A percentile compares a stretch with the other conserved stretches of the same genome.
phyloP scores from a whole-genome alignment of 2,797 vertebrate genomes.

The Anabas testudineus region DNA sequence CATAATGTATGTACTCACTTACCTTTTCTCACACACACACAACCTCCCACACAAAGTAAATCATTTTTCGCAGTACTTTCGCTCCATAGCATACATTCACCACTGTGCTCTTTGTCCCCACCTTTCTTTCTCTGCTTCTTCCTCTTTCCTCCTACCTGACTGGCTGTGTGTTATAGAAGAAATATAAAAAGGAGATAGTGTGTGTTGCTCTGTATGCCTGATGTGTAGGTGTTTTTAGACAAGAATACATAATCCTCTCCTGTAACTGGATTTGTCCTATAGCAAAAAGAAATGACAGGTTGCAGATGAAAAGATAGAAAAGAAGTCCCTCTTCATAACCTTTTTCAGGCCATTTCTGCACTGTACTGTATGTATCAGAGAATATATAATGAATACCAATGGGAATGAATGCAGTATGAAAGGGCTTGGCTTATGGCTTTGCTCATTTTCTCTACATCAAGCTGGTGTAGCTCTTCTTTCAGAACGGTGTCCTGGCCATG shows the following conservation, averaged over 20 bases:
- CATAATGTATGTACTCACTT: constrained; percentile 9
- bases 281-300: too few relatives aligned
- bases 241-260: constrained; percentile 60
- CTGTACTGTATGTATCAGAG: background rate
- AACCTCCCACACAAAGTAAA: constrained; percentile 36
- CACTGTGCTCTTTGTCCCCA: constrained; percentile 52
- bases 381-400: constrained; percentile 29
- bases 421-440: constrained; percentile 12
- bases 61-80: constrained; percentile 22
- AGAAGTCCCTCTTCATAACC: too few relatives aligned
- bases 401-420: constrained; percentile 20
- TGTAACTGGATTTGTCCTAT: constrained; percentile 55
- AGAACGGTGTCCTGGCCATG: constrained; percentile 1
- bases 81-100: constrained; percentile 12
- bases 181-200: constrained; percentile 17
- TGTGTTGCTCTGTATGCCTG: constrained; percentile 29
- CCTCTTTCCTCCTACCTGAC: constrained; percentile 38
- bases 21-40: constrained; percentile 11
- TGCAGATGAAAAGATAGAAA: too few relatives aligned
- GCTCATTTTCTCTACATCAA: constrained; percentile 15
- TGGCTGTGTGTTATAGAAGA: constrained; percentile 33
- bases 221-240: constrained; percentile 74
- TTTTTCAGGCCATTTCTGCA: too few relatives aligned
- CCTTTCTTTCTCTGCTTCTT: constrained; percentile 30
- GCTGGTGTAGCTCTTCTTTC: background rate